Percentiles rank a stretch among this genome's conserved stretches.
phyloP scores from a whole-genome alignment of 2,113 vertebrate genomes.

The Nothobranchius kuhntae region DNA sequence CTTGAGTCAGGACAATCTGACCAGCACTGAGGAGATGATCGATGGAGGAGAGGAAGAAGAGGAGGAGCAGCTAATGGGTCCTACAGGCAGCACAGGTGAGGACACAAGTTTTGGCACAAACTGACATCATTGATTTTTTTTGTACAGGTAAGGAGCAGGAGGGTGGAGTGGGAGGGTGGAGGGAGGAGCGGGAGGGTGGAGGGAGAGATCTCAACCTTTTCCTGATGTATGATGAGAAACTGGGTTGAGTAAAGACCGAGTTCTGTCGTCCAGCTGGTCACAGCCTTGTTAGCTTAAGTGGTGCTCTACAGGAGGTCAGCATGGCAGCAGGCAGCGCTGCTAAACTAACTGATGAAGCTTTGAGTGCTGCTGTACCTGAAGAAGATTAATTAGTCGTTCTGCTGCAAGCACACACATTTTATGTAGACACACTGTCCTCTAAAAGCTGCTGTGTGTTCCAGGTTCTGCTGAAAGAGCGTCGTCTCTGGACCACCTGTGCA shows the following conservation, averaged over 20 bases:
- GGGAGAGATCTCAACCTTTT: slow-evolving; percentile 2
- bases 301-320: slow-evolving; percentile 14
- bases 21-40: slow-evolving; percentile 95
- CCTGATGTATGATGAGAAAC: background rate
- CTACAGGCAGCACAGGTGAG: slow-evolving; percentile 55
- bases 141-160: slow-evolving; percentile 22
- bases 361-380: background rate
- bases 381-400: background rate
- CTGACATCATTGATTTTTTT: no score
- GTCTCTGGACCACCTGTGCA: slow-evolving; percentile 91
- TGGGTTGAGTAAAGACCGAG: slow-evolving; percentile 36
- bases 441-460: slow-evolving; percentile 54
- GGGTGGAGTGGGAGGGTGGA: background rate
- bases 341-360: slow-evolving; percentile 21
- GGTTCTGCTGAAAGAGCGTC: slow-evolving; percentile 86
- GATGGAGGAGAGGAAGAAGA: slow-evolving; percentile 84
- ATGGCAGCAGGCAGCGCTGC: slow-evolving; percentile 21
- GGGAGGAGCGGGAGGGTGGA: slow-evolving; percentile 4
- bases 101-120: slow-evolving; percentile 20
- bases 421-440: background rate
- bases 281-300: slow-evolving; percentile 35
- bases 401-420: slow-evolving; percentile 3
- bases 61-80: slow-evolving; percentile 48
- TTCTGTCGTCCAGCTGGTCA: slow-evolving; percentile 30
- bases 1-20: slow-evolving; percentile 95